Evolutionary conservation across 2,113 vertebrate genomes (phyloP).

Genomic region (Candoia aspera): DNA sequence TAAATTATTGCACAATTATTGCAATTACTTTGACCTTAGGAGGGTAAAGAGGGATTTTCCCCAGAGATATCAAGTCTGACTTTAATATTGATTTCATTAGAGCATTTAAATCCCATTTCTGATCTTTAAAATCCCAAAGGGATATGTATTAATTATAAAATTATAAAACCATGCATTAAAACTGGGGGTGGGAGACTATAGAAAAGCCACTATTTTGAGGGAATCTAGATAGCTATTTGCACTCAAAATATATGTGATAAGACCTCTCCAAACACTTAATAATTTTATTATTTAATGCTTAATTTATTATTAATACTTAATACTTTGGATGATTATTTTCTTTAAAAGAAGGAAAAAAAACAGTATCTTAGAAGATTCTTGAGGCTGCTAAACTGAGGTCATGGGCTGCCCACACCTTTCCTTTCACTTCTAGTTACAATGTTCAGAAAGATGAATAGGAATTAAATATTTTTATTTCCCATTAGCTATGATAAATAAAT

Average conservation of each 20-base stretch:
- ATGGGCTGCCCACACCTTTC: background rate
- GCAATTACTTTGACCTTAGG: background rate
- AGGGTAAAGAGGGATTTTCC: background rate
- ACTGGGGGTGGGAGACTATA: background rate
- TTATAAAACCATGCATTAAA: background rate
- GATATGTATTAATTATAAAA: background rate
- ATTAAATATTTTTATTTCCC: background rate
- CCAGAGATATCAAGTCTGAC: background rate
- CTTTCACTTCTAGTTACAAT: background rate
- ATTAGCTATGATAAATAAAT: background rate
- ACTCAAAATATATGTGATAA: background rate
- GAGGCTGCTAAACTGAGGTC: background rate
- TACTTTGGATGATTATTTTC: background rate
- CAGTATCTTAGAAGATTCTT: background rate
- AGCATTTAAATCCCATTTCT: background rate
- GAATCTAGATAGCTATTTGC: background rate
- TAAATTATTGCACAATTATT: background rate
- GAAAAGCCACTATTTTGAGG: background rate
- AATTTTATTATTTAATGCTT: background rate
- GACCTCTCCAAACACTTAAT: background rate
- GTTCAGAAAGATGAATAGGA: background rate
- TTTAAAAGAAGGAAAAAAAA: background rate
- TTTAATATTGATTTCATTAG: background rate
- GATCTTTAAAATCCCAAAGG: background rate
- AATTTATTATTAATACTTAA: background rate